Percentiles rank a stretch among this genome's conserved stretches.
These are phyloP conservation scores for Siderastrea radians DNA, from an alignment of 92 coral and sea anemone species.

Conservation along the genomic window DNA sequence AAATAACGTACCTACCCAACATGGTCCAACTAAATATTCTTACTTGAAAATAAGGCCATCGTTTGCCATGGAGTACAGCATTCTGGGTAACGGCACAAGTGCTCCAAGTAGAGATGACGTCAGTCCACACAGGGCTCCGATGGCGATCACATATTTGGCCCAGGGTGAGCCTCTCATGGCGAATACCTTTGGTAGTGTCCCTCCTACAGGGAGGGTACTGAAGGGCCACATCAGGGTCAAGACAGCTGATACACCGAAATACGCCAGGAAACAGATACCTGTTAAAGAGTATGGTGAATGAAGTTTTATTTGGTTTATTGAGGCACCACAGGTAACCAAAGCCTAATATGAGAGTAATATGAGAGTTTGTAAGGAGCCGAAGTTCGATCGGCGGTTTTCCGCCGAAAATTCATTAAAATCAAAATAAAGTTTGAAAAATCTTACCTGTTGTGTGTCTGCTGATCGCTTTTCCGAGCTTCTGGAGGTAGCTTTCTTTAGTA, in stretches of 20 bases:
- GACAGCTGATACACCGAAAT: slow-evolving; percentile 84
- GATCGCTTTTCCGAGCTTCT: too few species aligned
- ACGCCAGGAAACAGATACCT: slow-evolving; percentile 89
- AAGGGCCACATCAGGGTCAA: slow-evolving; percentile 96
- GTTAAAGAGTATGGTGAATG: slow-evolving; percentile 1
- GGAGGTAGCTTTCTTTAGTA: too few species aligned
- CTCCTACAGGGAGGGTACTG: slow-evolving; percentile 72
- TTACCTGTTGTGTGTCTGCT: too few species aligned
- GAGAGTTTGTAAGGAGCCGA: too few species aligned
- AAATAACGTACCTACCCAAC: too few species aligned
- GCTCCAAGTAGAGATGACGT: slow-evolving; percentile 86
- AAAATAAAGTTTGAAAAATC: too few species aligned
- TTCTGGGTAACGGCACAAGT: slow-evolving; percentile 87
- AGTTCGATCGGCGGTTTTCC: too few species aligned
- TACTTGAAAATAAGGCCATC: slow-evolving; percentile 88
- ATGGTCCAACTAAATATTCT: not conserved
- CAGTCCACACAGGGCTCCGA: slow-evolving; percentile 95
- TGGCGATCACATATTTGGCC: slow-evolving; percentile 90
- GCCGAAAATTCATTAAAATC: too few species aligned
- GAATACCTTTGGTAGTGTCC: slow-evolving; percentile 91
- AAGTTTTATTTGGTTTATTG: too few species aligned
- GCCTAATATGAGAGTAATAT: too few species aligned
- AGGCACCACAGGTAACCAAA: too few species aligned
- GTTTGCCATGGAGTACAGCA: slow-evolving; percentile 95
- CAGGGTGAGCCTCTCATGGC: slow-evolving; percentile 87